phyloP scores from a whole-genome alignment of 1,140 invertebrate genomes.

The Atta colombica region DNA sequence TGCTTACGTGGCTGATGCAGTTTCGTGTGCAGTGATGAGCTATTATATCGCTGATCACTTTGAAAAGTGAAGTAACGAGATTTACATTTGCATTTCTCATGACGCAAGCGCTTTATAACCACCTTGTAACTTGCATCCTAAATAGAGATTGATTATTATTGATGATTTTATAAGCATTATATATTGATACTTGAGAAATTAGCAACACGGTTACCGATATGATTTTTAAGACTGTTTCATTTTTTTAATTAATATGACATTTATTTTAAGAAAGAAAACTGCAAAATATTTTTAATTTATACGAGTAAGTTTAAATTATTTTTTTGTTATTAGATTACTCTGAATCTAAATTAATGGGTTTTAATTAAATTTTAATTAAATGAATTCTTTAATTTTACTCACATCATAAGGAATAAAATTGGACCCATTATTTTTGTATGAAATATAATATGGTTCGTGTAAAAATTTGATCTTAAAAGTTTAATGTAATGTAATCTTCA shows the following conservation, averaged over 20 bases:
- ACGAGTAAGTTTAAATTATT: neutral
- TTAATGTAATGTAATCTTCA: neutral
- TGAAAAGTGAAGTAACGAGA: conserved; percentile 55
- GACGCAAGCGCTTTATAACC: conserved; percentile 36
- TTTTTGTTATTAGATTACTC: neutral
- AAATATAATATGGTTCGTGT: neutral
- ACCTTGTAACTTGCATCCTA: conserved; percentile 26
- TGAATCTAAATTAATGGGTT: neutral
- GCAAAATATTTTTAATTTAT: neutral
- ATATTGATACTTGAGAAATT: neutral
- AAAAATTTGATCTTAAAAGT: neutral
- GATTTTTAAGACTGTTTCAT: neutral
- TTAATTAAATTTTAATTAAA: neutral
- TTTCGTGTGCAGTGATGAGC: conserved; percentile 50
- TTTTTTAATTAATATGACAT: neutral
- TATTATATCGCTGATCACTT: conserved; percentile 44
- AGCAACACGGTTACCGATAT: neutral
- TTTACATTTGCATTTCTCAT: conserved; percentile 47
- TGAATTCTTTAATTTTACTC: neutral
- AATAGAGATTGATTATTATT: conserved; percentile 42
- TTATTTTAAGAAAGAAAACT: neutral
- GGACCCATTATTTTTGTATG: neutral
- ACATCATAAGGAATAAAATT: neutral
- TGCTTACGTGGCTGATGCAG: conserved; percentile 55
- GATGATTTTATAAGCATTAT: conserved; percentile 13